Evolutionary conservation across 1,140 invertebrate species (phyloP).

Genomic region (Leptinotarsa lineolata): DNA sequence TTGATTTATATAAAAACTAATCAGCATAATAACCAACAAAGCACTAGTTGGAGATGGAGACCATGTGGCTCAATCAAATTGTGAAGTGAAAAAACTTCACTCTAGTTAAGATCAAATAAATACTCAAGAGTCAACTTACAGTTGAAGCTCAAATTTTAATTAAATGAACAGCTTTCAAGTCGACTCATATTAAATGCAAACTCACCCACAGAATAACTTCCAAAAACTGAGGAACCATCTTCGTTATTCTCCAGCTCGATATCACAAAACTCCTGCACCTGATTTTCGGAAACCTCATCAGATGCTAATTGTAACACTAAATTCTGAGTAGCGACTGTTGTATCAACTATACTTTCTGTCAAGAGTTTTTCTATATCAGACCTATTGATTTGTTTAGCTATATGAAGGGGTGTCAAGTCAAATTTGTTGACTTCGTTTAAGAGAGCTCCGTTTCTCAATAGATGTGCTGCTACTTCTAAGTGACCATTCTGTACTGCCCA

Average conservation of each 20-base stretch:
- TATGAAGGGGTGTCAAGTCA: constrained; percentile 77
- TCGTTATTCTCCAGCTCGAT: constrained; percentile 24
- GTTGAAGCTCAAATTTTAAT: too few relatives aligned
- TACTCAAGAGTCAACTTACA: too few relatives aligned
- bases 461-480: constrained; percentile 67
- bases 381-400: constrained; percentile 70
- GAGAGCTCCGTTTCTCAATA: constrained; percentile 77
- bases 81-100: too few relatives aligned
- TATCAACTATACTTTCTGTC: constrained; percentile 55
- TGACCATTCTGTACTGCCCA: constrained; percentile 91
- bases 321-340: constrained; percentile 51
- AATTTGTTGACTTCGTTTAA: constrained; percentile 76
- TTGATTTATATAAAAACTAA: too few relatives aligned
- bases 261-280: constrained; percentile 44
- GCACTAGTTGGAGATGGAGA: too few relatives aligned
- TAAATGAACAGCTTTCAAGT: too few relatives aligned
- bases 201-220: not conserved
- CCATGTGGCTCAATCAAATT: too few relatives aligned
- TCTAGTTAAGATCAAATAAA: too few relatives aligned
- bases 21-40: too few relatives aligned
- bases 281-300: constrained; percentile 49
- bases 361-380: constrained; percentile 68
- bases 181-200: not conserved
- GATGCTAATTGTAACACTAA: constrained; percentile 52
- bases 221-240: not conserved